Base-by-base conservation (phyloP, 2,888 invertebrate species). In the Eupithecia insigniata region DNA sequence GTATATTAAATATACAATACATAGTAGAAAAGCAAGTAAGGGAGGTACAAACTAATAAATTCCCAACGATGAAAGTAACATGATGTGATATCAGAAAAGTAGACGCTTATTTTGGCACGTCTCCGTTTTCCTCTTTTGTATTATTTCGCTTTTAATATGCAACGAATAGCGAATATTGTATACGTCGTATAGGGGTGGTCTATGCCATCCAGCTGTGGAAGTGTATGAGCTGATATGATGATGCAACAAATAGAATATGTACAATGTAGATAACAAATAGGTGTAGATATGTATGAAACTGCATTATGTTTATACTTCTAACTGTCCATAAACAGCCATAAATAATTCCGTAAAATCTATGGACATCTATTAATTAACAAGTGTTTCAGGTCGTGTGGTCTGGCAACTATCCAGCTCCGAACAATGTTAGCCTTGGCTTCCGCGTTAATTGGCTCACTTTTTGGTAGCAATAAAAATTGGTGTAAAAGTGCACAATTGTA, bases 391-490 rank as follows among this genome's bases (percentile, higher is more conserved):
- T 73, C 79, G 77, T 76, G 76, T 79, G 79, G 80, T 71, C 81
- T 88, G 91, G 91, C 89, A 67, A 22, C 30, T 43, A 76, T 88
- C 91, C 91, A 91, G 76, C 78, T 83, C 81, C 83, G 85, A 84
- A 90, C 88, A 90, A 90, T 87, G 81, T 83, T 78, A 78, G 79
- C 81, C 80, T 85, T 85, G 90, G 89, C 84, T 89, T 85, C 83
- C 78, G 80, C 82, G 84, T 87, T 89, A 89, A 90, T 89, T 90
- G 85, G 87, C 81, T 84, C 86, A 88, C 87, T 89, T 90, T 89
- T 83, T 81, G 84, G 79, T 80, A 77, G 87, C 85, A 86, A 88
- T 90, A 89, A 90, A 90, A 89, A 84, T 84, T 81, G 85, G 79
- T 83, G 66, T 79, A 84, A 86, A 84, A 82, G 79, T 83, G 82